Percentiles rank a stretch among this genome's conserved stretches.
phyloP scores from a whole-genome alignment of 1,140 invertebrate species.

The Drosophila guanche region DNA sequence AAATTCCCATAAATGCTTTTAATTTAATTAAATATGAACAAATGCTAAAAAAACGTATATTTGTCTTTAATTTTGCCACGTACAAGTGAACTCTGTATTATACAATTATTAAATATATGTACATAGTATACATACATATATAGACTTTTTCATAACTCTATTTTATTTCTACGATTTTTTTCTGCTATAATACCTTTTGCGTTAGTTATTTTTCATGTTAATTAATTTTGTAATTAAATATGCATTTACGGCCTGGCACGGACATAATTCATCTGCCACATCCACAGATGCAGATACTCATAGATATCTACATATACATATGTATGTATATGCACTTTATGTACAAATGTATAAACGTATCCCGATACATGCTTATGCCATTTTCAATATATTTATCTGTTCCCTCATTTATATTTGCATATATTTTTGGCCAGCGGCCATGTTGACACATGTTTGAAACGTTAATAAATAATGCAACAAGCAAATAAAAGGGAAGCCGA shows the following conservation, averaged over 20 bases:
- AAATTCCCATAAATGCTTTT: constrained; percentile 26
- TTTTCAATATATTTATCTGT: constrained; percentile 71
- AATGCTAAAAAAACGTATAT: constrained; percentile 19
- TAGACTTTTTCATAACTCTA: constrained; percentile 29
- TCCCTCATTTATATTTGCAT: constrained; percentile 64
- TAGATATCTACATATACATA: constrained; percentile 29
- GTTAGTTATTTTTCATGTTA: constrained; percentile 72
- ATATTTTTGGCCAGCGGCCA: constrained; percentile 65
- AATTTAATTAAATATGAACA: constrained; percentile 43
- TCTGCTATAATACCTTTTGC: constrained; percentile 26
- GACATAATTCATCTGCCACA: constrained; percentile 63
- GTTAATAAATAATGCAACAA: constrained; percentile 77
- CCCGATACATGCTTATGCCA: constrained; percentile 59
- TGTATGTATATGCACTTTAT: constrained; percentile 25
- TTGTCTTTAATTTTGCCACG: constrained; percentile 54
- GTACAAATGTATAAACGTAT: background rate
- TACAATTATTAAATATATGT: constrained; percentile 26
- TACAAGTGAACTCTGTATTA: constrained; percentile 30
- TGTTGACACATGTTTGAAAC: constrained; percentile 82
- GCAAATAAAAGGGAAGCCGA: constrained; percentile 21
- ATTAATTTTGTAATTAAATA: constrained; percentile 81
- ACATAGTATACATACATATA: background rate
- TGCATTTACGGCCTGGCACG: constrained; percentile 66
- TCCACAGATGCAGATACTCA: constrained; percentile 10
- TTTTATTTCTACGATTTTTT: constrained; percentile 15